Percentiles rank a stretch among this genome's conserved stretches.
Conservation (phyloP, 2,113 vertebrate genomes). For the Emydura subglobosa region DNA sequence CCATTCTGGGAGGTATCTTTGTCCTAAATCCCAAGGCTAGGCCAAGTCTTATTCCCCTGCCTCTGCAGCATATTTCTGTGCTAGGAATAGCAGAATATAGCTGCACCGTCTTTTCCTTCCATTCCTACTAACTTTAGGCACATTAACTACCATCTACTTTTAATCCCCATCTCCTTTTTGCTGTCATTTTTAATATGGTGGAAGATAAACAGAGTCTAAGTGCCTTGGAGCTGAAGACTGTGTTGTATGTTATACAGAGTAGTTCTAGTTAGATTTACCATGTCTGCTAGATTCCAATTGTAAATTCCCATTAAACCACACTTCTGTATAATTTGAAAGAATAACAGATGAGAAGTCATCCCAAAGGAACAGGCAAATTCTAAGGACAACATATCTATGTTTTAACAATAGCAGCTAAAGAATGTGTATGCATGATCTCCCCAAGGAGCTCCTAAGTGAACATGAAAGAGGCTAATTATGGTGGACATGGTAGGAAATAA, state of each 20-base stretch:
- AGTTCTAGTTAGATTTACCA: fast-evolving
- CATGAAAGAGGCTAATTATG: background rate
- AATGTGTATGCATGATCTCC: background rate
- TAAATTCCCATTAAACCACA: background rate
- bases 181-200: background rate
- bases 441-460: background rate
- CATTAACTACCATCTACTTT: fast-evolving
- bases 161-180: background rate
- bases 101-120: fast-evolving
- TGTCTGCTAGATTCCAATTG: background rate
- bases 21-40: fast-evolving
- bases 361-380: fast-evolving
- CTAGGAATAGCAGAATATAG: too few relatives aligned
- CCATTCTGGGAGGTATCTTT: too few relatives aligned
- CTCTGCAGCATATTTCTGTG: too few relatives aligned
- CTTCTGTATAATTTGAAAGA: background rate
- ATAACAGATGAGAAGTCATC: background rate
- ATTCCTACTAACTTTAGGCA: fast-evolving
- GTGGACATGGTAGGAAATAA: background rate
- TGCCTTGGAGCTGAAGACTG: background rate
- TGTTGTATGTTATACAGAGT: fast-evolving
- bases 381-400: too few relatives aligned
- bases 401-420: too few relatives aligned
- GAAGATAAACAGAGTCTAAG: background rate
- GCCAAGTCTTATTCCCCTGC: fast-evolving